Evolutionary conservation across 2,797 vertebrate genomes (phyloP), one percentile per base, ranked within the genome.

Genomic region (Galaxias olidus): DNA sequence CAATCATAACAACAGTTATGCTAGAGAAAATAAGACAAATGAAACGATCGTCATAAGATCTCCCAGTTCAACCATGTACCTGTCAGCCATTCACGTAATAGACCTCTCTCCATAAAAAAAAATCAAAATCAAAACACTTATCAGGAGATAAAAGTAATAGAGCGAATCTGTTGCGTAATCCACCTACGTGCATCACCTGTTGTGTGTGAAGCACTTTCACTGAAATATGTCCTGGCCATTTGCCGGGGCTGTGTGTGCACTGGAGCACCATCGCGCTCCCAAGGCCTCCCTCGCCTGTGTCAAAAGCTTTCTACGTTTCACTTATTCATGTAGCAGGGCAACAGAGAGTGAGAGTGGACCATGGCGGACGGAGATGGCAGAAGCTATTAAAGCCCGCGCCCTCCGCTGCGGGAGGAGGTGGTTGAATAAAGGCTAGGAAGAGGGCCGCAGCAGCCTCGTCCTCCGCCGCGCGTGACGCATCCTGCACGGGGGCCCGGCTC

Each of bases 241-340:
- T 82, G 72, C 73, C 81, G 65, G 62, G 62, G 65, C 72, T 77
- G 74, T 59, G 59, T 61, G 70, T 78, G 78, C 81, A 77, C 85
- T 72, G 71, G 76, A 89, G 85, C 81, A 82, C 71, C 72, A 81
- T 84, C 87, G 83, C 65, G 71, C 78, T 77, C 42, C 66, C 69
- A 81, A 79, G 74, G 70, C 78, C 71, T 60, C 64, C 64, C 68
- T 75, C 75, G 44, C 74, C 76, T 73, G 73, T 84, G 84, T 79
- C 77, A 81, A 88, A 80, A 77, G 87, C 84, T 88, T 86, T 90
- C 80, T 87, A 77, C 66, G 55, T 86, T 74, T 90, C 75, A 89
- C 83, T 90, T 90, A 88, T 91, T 91, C 79, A 91, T 89, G 86
- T 80, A 82, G 73, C 81, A 73, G n/a, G 49, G 30, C 30, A 30